Base-by-base conservation (phyloP, 2,113 vertebrate genomes). In the Pica pica region DNA sequence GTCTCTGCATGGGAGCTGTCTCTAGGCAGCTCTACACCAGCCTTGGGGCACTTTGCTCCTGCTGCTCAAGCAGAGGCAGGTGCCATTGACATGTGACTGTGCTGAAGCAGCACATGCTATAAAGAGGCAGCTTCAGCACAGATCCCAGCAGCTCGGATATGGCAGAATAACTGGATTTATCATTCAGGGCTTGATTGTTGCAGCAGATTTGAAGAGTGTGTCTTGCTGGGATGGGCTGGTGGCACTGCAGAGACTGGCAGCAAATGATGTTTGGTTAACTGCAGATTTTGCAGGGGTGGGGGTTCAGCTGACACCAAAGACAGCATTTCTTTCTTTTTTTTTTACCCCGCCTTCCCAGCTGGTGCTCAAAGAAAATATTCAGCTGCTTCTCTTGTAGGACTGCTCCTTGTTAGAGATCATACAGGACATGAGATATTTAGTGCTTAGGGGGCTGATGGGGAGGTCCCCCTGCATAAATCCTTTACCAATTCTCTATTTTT, bases 1-100 rank as follows among this genome's bases (percentile, higher is more conserved):
- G 19, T 11, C 44, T 10, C 71, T 31, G 52, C 10, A 4, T 0
- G 5, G 31, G 53, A 52, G 60, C 23, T 55, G 44, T 24, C 55
- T 41, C 69, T 7, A 44, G 41, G 69, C 59, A 74, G 76, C 11
- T 13, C 22, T 4, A 1, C 1, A 0, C 15, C 33, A 74, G 49
- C 67, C 30, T 52, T 1, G 4, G 28, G 61, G 21, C 44, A 11
- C 37, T 3, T 14, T 2, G 31, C 35, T 81, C 18, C 69, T 53
- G 24, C 69, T 77, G 33, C 76, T 50, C 67, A 16, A 39, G 73
- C 2, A 35, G 49, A 59, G 73, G 8, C 35, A n/a, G 23, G 65
- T 8, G 16, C 22, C 52, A 13, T 0, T 2, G 5, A 7, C 19
- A 0, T 2, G 22, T 10, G 50, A 11, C 75, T 71, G 30, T 19